Evolutionary conservation across 2,888 invertebrate species (phyloP).

Genomic region (Morpho deidamia): DNA sequence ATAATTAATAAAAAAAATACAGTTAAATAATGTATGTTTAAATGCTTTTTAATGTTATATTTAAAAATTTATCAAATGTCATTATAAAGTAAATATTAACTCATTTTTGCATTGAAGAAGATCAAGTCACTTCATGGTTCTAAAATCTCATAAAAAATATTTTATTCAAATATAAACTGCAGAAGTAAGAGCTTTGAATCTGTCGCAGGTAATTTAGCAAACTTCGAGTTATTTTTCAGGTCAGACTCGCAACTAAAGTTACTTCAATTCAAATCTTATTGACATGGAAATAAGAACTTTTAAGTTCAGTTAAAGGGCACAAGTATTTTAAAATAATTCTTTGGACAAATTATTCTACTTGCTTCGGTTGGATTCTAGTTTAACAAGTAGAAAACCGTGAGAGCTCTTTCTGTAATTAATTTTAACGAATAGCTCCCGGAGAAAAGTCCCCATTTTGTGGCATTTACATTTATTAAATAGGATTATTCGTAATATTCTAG

Average conservation of each 20-base stretch:
- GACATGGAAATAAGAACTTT: neutral
- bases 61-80: too few relatives aligned
- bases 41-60: too few relatives aligned
- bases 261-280: conserved; percentile 1
- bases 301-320: neutral
- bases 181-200: conserved; percentile 1
- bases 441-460: neutral
- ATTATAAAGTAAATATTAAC: too few relatives aligned
- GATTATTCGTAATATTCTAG: too few relatives aligned
- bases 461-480: conserved; percentile 3
- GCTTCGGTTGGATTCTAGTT: conserved; percentile 11
- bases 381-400: conserved; percentile 10
- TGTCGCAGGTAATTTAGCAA: conserved; percentile 9
- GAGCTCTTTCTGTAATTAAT: conserved; percentile 12
- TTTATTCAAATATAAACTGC: neutral
- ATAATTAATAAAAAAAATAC: too few relatives aligned
- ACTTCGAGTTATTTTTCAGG: conserved; percentile 3
- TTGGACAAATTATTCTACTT: conserved; percentile 9
- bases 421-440: conserved; percentile 6
- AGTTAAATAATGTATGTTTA: too few relatives aligned
- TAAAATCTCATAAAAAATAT: neutral
- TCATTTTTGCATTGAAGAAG: too few relatives aligned
- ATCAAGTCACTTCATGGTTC: too few relatives aligned
- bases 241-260: neutral
- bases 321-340: conserved; percentile 5